Percentiles rank a stretch among this genome's conserved stretches.
These are phyloP conservation scores for Drosophila mulleri DNA, from an alignment of 2,888 invertebrate genomes.

Conservation along the genomic window DNA sequence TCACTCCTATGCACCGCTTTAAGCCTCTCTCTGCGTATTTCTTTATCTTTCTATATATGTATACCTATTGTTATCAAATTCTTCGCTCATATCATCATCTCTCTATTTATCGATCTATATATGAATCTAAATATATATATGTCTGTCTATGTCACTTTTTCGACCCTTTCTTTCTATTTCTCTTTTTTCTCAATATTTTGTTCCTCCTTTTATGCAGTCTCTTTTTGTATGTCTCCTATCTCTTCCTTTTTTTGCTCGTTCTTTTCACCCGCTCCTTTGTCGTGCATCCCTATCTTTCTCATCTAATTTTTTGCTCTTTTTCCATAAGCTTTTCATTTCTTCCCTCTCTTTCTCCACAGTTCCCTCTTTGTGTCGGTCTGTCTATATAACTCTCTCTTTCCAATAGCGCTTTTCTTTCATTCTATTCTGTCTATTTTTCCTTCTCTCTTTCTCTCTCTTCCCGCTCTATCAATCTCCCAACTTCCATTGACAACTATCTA, in stretches of 20 bases:
- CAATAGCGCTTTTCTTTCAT: neutral
- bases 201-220: no score
- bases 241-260: no score
- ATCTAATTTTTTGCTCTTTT: no score
- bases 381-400: no score
- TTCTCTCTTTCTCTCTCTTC: neutral
- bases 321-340: no score
- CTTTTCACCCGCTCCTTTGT: no score
- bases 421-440: neutral
- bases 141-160: no score
- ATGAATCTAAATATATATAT: neutral
- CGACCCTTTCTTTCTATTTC: no score
- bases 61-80: neutral
- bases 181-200: neutral
- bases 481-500: neutral
- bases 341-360: no score
- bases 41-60: neutral
- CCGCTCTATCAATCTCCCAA: neutral
- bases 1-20: neutral
- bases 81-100: no score
- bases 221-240: neutral
- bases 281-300: no score
- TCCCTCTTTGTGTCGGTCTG: no score
- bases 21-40: neutral
- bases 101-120: neutral